A percentile compares a stretch with the other conserved stretches of the same genome.
Evolutionary conservation across 2,888 invertebrate species (phyloP).

Genomic region (Alcis repandata): DNA sequence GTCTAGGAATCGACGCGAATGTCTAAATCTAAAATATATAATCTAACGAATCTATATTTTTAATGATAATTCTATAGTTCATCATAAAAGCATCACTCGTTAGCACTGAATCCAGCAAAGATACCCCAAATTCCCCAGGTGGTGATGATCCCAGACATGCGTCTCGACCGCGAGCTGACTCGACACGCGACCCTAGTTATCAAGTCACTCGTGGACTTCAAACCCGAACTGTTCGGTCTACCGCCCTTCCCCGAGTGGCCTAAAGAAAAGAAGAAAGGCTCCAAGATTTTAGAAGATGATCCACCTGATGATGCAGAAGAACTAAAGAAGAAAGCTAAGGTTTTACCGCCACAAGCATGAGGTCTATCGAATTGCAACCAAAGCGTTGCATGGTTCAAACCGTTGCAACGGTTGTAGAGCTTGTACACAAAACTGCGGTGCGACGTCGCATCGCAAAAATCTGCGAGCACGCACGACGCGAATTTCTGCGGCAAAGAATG

Average conservation of each 20-base stretch:
- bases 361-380: not conserved
- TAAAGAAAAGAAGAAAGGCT: conserved; percentile 9
- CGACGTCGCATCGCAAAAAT: no score
- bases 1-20: no score
- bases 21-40: no score
- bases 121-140: conserved; percentile 68
- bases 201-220: conserved; percentile 90
- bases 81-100: no score
- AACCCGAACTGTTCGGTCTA: conserved; percentile 93
- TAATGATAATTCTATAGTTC: no score
- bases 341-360: not conserved
- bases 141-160: conserved; percentile 90
- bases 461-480: no score
- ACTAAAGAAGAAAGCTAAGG: not conserved
- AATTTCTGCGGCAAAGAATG: no score
- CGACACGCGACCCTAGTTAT: conserved; percentile 89
- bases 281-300: conserved; percentile 11
- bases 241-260: conserved; percentile 85
- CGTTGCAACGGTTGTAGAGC: no score
- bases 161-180: conserved; percentile 56
- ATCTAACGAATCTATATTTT: no score
- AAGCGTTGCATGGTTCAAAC: no score
- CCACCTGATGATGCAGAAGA: not conserved
- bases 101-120: no score
- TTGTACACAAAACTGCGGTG: no score